Evolutionary conservation across 1,140 invertebrate species (phyloP), one percentile per base, ranked within the genome.

Genomic region (Phymastichus coffea): DNA sequence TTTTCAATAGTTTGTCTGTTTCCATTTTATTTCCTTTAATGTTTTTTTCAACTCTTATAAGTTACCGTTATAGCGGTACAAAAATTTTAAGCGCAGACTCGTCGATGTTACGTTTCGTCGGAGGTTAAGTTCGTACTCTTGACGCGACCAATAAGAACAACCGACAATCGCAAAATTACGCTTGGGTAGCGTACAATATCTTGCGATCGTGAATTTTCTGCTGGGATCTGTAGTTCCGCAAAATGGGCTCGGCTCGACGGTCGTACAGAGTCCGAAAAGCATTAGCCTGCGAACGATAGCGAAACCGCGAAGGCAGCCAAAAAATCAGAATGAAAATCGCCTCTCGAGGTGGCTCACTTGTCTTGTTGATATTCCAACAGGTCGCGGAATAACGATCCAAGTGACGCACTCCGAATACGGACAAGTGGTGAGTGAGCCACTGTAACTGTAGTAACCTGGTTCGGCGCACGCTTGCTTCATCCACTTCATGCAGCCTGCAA

Each of bases 331-430:
- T n/a, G n/a, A n/a, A n/a, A n/a, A n/a, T n/a, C n/a, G n/a, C n/a
- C n/a, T n/a, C n/a, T n/a, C n/a, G n/a, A n/a, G n/a, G n/a, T n/a
- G 23, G 23, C 38, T 62, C 63, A 93, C 88, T 81, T 93, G 91
- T 43, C 84, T 77, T 19, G 80, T 69, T 1, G 88, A 90, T 15
- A 92, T 82, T 66, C 84, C 80, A 49, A 93, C 84, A 1, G 88
- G 84, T 7, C 87, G 81, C 8, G 88, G 82, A 64, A 92, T 87
- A 3, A 91, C 80, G 20, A 88, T 88, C 89, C 89, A 91, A 20
- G 80, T 84, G 26, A 90, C 89, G 63, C 83, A 85, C 66, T 91
- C 87, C 57, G 81, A 80, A 64, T 86, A 91, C 0, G 84, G 84
- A 35, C 85, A 82, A n/a, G 86, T 88, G 2, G 89, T 91, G 14